Percentiles rank a stretch among this genome's conserved stretches.
Conservation (phyloP, 2,113 vertebrate species). For the Terrapene triunguis region DNA sequence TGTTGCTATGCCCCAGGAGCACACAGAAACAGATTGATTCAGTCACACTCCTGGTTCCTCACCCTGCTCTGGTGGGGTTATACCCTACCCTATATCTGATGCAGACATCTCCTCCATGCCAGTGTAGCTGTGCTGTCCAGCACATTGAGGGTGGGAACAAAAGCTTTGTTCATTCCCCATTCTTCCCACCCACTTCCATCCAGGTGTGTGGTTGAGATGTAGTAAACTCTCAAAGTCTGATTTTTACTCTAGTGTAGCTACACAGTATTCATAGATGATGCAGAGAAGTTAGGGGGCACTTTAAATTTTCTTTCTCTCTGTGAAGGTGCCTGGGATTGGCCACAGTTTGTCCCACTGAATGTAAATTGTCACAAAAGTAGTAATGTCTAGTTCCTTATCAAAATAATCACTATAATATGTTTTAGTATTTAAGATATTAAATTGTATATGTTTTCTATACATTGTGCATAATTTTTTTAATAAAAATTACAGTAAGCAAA, state of each 20-base stretch:
- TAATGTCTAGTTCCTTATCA: not conserved
- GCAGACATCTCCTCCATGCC: not conserved
- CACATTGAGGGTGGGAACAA: not conserved
- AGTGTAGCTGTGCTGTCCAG: not conserved
- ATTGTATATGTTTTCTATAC: not conserved
- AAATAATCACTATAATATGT: not conserved
- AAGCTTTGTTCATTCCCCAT: not conserved
- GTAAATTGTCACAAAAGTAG: not conserved
- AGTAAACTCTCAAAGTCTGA: not conserved
- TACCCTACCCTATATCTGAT: not conserved
- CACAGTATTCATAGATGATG: not conserved
- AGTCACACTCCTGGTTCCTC: not conserved
- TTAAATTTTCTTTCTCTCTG: not conserved
- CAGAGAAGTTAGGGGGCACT: not conserved
- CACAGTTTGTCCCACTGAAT: not conserved
- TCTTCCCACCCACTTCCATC: not conserved
- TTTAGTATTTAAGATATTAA: not conserved
- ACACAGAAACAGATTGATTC: not conserved
- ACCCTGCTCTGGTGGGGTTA: not conserved
- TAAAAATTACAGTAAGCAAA: conserved; percentile 71
- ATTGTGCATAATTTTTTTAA: not conserved
- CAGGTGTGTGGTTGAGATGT: not conserved
- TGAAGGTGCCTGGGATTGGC: not conserved
- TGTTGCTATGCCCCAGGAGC: not conserved
- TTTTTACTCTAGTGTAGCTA: not conserved